These are phyloP conservation scores for Phaethon lepturus DNA, from an alignment of 2,113 vertebrate genomes.

Conservation along the genomic window DNA sequence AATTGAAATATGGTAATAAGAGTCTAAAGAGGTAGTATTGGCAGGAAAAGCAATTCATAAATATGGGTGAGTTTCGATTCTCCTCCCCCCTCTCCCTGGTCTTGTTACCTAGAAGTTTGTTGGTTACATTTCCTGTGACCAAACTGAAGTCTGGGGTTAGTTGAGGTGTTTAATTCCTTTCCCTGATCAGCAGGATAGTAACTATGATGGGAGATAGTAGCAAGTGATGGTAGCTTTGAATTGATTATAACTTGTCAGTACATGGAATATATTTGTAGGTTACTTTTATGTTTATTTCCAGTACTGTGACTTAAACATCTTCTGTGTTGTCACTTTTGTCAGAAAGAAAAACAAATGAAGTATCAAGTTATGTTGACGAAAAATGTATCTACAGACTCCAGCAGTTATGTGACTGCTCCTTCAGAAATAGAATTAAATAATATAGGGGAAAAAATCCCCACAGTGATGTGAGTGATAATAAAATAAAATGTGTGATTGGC, in stretches of 20 bases:
- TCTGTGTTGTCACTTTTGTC: background rate
- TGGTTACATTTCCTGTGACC: background rate
- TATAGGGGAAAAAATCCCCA: background rate
- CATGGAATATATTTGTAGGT: background rate
- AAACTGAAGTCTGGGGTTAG: background rate
- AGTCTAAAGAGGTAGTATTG: background rate
- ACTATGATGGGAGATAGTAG: background rate
- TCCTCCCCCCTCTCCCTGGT: background rate
- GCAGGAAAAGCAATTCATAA: background rate
- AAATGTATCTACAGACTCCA: background rate
- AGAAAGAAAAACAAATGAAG: background rate
- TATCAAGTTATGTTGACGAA: background rate
- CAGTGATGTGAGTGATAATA: background rate
- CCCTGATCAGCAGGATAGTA: background rate
- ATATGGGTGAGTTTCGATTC: background rate
- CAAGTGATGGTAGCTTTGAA: background rate
- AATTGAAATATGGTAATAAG: background rate
- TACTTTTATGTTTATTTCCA: background rate
- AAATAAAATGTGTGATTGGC: background rate
- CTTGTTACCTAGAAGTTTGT: background rate
- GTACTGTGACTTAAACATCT: background rate
- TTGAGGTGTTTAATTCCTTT: background rate
- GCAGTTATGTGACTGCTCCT: background rate
- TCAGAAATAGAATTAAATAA: background rate
- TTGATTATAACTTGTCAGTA: background rate